A percentile compares a stretch with the other conserved stretches of the same genome.
Evolutionary conservation across 2,797 vertebrate species (phyloP).

Genomic region (Todus mexicanus): DNA sequence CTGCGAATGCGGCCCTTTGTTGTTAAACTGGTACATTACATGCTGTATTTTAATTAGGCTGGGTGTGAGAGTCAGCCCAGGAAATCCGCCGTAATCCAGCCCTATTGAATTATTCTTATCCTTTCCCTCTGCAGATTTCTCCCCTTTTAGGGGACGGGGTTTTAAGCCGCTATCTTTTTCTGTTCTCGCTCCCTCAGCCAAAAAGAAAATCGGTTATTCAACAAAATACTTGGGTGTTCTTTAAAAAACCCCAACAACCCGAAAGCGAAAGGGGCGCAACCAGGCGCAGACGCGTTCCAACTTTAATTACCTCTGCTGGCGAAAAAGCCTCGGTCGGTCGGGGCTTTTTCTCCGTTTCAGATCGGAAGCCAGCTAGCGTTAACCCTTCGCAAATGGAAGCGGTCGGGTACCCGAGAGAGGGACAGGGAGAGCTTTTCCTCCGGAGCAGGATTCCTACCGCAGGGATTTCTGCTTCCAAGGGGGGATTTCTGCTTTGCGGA

Average conservation of each 20-base stretch:
- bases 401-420: neutral
- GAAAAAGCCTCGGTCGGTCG: neutral
- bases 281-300: neutral
- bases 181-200: neutral
- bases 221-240: neutral
- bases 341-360: neutral
- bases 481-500: neutral
- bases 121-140: slow-evolving; percentile 56
- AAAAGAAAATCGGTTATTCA: neutral
- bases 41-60: slow-evolving; percentile 66
- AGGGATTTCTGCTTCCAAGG: neutral
- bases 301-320: neutral
- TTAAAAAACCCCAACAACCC: too few relatives aligned
- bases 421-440: neutral
- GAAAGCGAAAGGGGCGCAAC: too few relatives aligned
- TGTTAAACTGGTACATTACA: slow-evolving; percentile 48
- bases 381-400: neutral
- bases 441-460: neutral
- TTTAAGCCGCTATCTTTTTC: neutral
- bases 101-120: slow-evolving; percentile 59
- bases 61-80: slow-evolving; percentile 43
- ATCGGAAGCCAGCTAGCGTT: neutral
- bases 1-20: slow-evolving; percentile 19
- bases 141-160: neutral
- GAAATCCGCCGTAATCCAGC: slow-evolving; percentile 59